Evolutionary conservation across 2,113 vertebrate genomes (phyloP).

Genomic region (Callithrix jacchus): DNA sequence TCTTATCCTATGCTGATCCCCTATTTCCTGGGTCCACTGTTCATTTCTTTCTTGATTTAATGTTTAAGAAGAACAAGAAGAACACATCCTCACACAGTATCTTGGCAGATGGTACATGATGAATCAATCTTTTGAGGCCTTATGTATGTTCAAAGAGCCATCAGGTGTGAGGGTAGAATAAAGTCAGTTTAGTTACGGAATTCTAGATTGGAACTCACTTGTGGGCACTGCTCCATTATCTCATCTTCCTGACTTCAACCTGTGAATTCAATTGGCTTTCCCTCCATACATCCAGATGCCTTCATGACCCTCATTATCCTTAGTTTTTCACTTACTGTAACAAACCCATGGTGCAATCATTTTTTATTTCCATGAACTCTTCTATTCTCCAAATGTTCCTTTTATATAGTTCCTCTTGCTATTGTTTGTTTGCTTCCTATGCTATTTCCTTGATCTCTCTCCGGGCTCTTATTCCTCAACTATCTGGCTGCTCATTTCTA

Average conservation of each 20-base stretch:
- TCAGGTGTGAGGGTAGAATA: neutral
- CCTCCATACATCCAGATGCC: neutral
- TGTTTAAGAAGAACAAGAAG: neutral
- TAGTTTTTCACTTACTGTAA: neutral
- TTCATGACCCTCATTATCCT: neutral
- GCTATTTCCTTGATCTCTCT: neutral
- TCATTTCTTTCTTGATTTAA: neutral
- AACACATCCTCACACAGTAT: neutral
- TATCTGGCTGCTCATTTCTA: neutral
- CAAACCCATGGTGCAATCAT: rapidly evolving
- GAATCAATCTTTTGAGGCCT: neutral
- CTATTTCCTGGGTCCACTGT: neutral
- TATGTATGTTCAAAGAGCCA: neutral
- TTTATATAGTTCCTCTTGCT: neutral
- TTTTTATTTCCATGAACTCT: neutral
- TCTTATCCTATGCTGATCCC: rapidly evolving
- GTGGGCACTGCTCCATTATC: neutral
- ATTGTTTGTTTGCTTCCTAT: neutral
- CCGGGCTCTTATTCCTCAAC: neutral
- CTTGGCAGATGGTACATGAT: neutral
- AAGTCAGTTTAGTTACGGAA: neutral
- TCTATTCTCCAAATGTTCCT: neutral
- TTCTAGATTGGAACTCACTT: neutral
- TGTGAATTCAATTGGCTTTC: rapidly evolving
- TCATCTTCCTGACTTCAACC: too few relatives aligned